Percentiles rank a stretch among this genome's conserved stretches.
These are phyloP conservation scores for Elmis aenea DNA, from an alignment of 2,888 invertebrate species.

Conservation along the genomic window DNA sequence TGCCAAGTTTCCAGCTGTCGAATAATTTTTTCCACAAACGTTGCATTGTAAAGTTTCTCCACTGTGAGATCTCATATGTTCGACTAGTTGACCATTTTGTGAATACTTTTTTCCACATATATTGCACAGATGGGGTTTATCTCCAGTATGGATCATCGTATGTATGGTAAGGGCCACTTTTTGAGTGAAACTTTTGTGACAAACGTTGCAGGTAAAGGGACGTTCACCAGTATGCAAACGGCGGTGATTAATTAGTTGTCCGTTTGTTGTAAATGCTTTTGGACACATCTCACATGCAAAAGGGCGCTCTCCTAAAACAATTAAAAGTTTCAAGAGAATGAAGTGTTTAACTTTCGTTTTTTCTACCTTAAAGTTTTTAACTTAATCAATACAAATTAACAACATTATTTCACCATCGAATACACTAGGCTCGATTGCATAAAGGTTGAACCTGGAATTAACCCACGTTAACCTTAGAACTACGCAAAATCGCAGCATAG, in stretches of 20 bases:
- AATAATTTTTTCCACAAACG: constrained; percentile 29
- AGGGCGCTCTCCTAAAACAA: constrained; percentile 21
- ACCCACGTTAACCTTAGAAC: no score
- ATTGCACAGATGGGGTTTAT: constrained; percentile 30
- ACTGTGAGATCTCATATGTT: constrained; percentile 32
- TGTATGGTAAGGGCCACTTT: constrained; percentile 29
- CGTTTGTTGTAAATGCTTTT: constrained; percentile 30
- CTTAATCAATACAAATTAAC: no score
- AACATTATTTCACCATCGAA: no score
- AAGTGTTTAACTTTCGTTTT: no score
- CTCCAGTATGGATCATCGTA: constrained; percentile 30
- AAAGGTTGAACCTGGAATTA: no score
- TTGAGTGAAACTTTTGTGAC: constrained; percentile 37
- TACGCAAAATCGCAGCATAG: no score
- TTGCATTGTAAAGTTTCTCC: constrained; percentile 34
- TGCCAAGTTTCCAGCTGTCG: constrained; percentile 28
- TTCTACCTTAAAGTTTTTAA: no score
- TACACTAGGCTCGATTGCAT: no score
- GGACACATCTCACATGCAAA: constrained; percentile 25
- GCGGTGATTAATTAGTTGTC: constrained; percentile 29
- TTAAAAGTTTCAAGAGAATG: no score
- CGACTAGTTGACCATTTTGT: constrained; percentile 27
- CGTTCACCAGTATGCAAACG: constrained; percentile 34
- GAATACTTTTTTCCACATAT: constrained; percentile 32
- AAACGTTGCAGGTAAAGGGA: constrained; percentile 38